phyloP scores from a whole-genome alignment of 2,113 vertebrate genomes.

The Gymnogyps californianus region DNA sequence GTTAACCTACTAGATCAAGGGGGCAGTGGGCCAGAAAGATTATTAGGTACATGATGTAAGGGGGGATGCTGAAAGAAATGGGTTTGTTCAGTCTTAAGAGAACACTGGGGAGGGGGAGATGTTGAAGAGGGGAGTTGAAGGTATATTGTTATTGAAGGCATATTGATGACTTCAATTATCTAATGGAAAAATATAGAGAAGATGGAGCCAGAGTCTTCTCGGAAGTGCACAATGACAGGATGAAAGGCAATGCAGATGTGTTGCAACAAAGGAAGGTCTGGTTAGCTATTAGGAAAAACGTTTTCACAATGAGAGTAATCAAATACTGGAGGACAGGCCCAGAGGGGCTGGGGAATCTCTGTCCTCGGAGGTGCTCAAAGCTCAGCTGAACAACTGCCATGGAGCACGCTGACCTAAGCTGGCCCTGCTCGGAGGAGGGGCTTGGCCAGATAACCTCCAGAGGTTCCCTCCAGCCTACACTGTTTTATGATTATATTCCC shows the following conservation, averaged over 20 bases:
- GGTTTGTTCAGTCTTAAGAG: neutral
- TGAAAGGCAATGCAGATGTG: neutral
- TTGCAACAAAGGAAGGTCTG: neutral
- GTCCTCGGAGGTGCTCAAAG: neutral
- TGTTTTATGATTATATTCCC: neutral
- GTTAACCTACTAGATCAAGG: neutral
- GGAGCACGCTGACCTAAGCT: neutral
- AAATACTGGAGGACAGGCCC: neutral
- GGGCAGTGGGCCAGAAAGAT: neutral
- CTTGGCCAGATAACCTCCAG: neutral
- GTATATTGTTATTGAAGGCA: neutral
- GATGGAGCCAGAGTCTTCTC: neutral
- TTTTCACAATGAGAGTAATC: neutral
- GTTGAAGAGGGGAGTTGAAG: neutral
- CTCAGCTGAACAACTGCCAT: neutral
- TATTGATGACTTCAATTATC: neutral
- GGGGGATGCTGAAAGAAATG: neutral
- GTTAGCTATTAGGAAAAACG: neutral
- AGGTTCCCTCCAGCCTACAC: neutral
- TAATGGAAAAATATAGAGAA: neutral
- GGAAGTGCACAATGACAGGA: neutral
- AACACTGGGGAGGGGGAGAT: neutral
- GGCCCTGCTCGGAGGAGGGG: neutral
- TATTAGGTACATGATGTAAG: neutral
- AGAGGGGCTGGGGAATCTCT: neutral